These are phyloP conservation scores for Hypanus sabinus DNA, from an alignment of 2,113 vertebrate species.

Conservation along the genomic window DNA sequence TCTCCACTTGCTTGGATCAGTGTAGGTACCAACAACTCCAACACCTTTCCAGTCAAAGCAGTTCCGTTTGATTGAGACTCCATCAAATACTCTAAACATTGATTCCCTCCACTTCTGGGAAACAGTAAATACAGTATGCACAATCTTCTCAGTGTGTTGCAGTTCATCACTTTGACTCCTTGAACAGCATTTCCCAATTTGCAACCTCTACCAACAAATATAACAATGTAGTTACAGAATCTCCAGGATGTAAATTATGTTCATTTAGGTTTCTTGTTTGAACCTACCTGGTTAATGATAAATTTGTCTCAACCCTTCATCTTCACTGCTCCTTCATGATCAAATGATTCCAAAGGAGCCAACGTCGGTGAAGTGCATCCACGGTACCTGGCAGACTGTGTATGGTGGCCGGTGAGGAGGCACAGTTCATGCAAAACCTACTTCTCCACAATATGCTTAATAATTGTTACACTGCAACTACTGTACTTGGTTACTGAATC, in stretches of 20 bases:
- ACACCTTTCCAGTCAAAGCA: too few species aligned
- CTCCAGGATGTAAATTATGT: not conserved
- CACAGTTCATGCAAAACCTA: not conserved
- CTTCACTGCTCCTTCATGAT: not conserved
- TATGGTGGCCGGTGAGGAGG: not conserved
- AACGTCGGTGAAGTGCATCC: not conserved
- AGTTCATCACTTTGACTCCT: too few species aligned
- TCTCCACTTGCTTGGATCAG: not conserved
- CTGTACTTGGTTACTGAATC: not conserved
- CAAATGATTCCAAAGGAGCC: not conserved
- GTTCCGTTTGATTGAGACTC: too few species aligned
- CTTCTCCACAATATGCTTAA: not conserved
- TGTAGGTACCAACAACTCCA: too few species aligned
- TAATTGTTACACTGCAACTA: not conserved
- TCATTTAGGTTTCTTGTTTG: not conserved
- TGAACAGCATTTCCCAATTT: too few species aligned
- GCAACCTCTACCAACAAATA: too few species aligned
- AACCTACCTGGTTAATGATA: not conserved
- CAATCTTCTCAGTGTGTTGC: too few species aligned
- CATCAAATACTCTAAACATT: too few species aligned
- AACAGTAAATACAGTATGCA: too few species aligned
- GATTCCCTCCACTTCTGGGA: too few species aligned
- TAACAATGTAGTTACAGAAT: too few species aligned
- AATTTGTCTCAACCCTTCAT: not conserved
- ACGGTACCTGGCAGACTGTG: not conserved